Base-by-base conservation (phyloP, 2,113 vertebrate species). In the Percina caprodes region DNA sequence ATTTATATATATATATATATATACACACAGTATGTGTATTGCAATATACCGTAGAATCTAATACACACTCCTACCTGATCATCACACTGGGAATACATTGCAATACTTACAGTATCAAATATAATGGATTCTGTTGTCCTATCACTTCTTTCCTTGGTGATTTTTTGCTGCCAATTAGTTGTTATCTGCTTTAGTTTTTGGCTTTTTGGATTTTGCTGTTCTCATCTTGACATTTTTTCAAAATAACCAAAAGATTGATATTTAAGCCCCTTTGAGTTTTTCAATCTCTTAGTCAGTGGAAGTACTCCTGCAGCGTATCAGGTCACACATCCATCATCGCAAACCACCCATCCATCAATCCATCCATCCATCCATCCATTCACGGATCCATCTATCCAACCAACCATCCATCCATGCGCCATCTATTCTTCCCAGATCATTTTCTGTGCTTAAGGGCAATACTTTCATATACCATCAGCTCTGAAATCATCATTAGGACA, bases 151-250 rank as follows among this genome's bases (percentile, higher is more conserved):
- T 45, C 18, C 71, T 56, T 10, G 2, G 14, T n/a, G 48, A 23
- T 55, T 3, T 46, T 54, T 18, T 55, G 35, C 16, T 69, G 55
- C 52, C 70, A 48, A 72, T 69, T 62, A 69, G 11, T 24, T 80
- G 75, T 73, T 61, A 67, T 81, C 66, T 61, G 45, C 11, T 39
- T 79, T 35, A 54, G 61, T 60, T 67, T 83, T 33, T 61, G 24
- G 58, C 65, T 60, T 67, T 83, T 33, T 61, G 24, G 58, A 60
- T 77, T 80, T 74, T 81, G 77, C 54, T 74, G 71, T 30, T 88
- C 72, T 79, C 83, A 85, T 82, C 59, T 81, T 74, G 67, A 82
- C 51, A 62, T 55, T 73, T 73, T 65, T 68, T 69, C n/a, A 66
- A 78, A 76, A 87, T 72, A 80, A 77, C 49, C 74, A 76, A 51